Evolutionary conservation across 2,888 invertebrate genomes (phyloP), one percentile per base, ranked within the genome.

Genomic region (Colletes collaris): DNA sequence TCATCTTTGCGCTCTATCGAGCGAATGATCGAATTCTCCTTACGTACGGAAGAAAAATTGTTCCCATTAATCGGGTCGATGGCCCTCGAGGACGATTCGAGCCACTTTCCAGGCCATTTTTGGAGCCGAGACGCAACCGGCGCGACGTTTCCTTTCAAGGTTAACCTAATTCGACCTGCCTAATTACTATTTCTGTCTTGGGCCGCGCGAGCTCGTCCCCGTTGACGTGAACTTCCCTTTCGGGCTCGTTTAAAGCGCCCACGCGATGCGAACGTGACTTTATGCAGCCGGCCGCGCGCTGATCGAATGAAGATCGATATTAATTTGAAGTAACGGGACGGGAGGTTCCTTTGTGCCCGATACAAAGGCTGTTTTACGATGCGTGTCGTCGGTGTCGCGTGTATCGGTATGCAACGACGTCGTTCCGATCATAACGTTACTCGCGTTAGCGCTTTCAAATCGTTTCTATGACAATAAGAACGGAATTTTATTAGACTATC

Each of bases 121-220:
- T 69, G 69, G 80, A 35, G 53, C 8, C 35, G 60, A 62, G 73
- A 68, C 77, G 16, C 37, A 58, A 55, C 53, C 19, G 44, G 49
- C n/a, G 19, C 16, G 49, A 8, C 75, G 76, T 70, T 75, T 66
- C 74, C 76, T 68, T 83, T 83, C 81, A 69, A 67, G 78, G 83
- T 78, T 83, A 81, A 75, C 81, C 81, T 64, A 81, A 86, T 85
- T 86, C 71, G 72, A 83, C 79, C 65, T 62, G 75, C 68, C 84
- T 85, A 85, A 86, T 86, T 85, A 79, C 81, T 76, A 85, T 86
- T 86, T 83, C 83, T 70, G 76, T 86, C 77, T 60, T 63, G 76
- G 49, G n/a, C 19, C 44, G 16, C 62, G 59, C 27, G 27, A 27
- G 27, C 27, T 27, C 27, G 63, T 52, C 69, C 69, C n/a, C 69